phyloP scores from a whole-genome alignment of 2,797 vertebrate genomes.

The Sebastes diploproa region DNA sequence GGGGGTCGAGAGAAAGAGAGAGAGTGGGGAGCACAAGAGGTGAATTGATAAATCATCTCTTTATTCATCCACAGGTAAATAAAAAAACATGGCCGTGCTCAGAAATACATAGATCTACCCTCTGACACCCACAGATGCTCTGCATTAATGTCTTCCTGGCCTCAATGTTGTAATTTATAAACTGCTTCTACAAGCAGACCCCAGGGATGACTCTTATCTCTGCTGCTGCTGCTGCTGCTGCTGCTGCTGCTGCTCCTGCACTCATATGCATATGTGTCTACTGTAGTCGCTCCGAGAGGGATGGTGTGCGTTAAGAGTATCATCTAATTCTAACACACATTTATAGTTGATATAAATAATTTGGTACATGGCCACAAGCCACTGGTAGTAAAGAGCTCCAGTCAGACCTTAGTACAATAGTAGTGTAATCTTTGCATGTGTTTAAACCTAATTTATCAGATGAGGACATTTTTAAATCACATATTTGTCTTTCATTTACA shows the following conservation, averaged over 20 bases:
- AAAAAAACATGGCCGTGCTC: conserved; percentile 78
- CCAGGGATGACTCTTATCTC: conserved; percentile 45
- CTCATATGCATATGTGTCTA: conserved; percentile 17
- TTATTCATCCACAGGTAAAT: conserved; percentile 85
- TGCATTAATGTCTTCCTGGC: conserved; percentile 74
- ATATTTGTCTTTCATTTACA: background rate
- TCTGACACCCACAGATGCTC: conserved; percentile 74
- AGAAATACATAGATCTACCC: conserved; percentile 73
- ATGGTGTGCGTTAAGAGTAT: background rate
- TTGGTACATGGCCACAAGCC: background rate
- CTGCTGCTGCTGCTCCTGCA: conserved; percentile 12
- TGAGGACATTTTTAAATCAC: background rate
- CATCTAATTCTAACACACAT: background rate
- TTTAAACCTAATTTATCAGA: background rate
- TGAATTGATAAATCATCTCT: conserved; percentile 87
- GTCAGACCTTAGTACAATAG: background rate
- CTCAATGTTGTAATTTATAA: conserved; percentile 68
- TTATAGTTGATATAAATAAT: background rate
- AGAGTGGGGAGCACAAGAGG: conserved; percentile 68
- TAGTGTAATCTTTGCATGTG: background rate
- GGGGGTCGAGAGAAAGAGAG: background rate
- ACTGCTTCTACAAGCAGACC: conserved; percentile 61
- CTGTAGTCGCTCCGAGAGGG: background rate
- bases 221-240: background rate
- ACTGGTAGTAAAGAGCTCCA: background rate